Conservation (phyloP, 2,888 invertebrate genomes). For the Drosophila atripex region DNA sequence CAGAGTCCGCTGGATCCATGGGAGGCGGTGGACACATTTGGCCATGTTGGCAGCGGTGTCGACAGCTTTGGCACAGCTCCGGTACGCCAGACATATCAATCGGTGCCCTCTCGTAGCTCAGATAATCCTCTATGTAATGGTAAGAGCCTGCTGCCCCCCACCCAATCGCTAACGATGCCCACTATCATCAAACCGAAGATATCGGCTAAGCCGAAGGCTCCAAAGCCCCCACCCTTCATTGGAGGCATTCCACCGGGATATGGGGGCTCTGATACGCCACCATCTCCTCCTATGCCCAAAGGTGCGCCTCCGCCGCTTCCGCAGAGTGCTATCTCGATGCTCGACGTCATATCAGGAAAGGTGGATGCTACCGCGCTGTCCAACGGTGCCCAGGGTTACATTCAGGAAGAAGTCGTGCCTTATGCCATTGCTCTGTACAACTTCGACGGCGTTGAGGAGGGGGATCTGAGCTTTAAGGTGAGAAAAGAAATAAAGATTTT, state of each 20-base stretch:
- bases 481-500: conserved; percentile 76
- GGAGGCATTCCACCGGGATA: conserved; percentile 50
- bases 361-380: conserved; percentile 78
- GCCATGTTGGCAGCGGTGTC: conserved; percentile 32
- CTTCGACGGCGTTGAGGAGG: conserved; percentile 89
- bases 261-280: conserved; percentile 74
- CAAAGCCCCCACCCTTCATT: conserved; percentile 77
- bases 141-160: conserved; percentile 84
- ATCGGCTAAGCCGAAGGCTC: conserved; percentile 83
- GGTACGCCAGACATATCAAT: conserved; percentile 75
- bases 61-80: conserved; percentile 82
- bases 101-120: conserved; percentile 45
- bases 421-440: conserved; percentile 92
- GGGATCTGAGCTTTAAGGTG: conserved; percentile 92
- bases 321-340: conserved; percentile 70
- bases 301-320: conserved; percentile 92
- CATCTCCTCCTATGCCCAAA: conserved; percentile 91
- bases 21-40: conserved; percentile 79
- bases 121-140: conserved; percentile 86
- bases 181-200: conserved; percentile 88
- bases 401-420: conserved; percentile 84
- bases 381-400: conserved; percentile 59
- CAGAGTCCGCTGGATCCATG: conserved; percentile 83
- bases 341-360: conserved; percentile 82
- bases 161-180: conserved; percentile 86